These are phyloP conservation scores for Spisula solida DNA, from an alignment of 2,888 invertebrate genomes.

Conservation along the genomic window DNA sequence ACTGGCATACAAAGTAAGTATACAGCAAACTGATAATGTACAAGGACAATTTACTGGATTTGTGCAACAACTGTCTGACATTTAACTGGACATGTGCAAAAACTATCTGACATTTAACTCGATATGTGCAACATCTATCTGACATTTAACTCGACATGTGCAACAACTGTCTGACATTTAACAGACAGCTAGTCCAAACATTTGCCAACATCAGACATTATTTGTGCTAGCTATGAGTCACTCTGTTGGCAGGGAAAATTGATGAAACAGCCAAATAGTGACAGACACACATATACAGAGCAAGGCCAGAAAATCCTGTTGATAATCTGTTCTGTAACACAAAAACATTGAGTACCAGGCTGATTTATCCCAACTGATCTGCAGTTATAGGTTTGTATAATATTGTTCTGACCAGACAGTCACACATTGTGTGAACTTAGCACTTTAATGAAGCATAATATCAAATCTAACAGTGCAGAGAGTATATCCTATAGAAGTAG, in stretches of 20 bases:
- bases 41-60: not conserved
- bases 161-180: conserved; percentile 23
- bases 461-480: no score
- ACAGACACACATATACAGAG: not conserved
- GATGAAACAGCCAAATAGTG: not conserved
- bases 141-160: conserved; percentile 10
- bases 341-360: no score
- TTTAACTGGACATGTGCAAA: conserved; percentile 18
- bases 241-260: not conserved
- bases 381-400: no score
- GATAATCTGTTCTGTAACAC: no score
- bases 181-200: conserved; percentile 23
- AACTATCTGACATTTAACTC: conserved; percentile 20
- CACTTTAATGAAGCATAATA: no score
- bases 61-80: not conserved
- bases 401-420: no score
- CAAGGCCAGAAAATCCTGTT: not conserved
- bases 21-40: not conserved
- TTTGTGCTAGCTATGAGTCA: conserved; percentile 10
- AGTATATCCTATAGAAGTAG: no score
- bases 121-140: not conserved
- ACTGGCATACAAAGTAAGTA: not conserved
- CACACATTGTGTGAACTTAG: no score
- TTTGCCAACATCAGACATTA: conserved; percentile 21
- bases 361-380: no score